phyloP scores from a whole-genome alignment of 2,113 vertebrate genomes.

The Pseudorhombus dupliciocellatus region DNA sequence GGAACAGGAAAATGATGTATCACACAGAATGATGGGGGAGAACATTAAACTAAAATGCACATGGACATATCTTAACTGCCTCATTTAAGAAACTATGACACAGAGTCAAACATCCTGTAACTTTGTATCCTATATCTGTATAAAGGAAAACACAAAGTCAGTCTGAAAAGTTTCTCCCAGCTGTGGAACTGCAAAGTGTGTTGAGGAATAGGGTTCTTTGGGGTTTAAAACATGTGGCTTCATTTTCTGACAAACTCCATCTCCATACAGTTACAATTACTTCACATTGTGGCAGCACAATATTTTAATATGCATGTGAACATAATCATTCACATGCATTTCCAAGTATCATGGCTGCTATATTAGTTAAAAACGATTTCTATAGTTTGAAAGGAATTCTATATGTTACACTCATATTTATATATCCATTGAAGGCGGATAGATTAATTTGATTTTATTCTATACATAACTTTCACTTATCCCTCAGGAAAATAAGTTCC shows the following conservation, averaged over 20 bases:
- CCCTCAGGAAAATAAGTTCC: not conserved
- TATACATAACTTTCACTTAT: not conserved
- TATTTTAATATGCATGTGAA: not conserved
- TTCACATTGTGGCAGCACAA: not conserved
- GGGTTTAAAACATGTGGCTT: not conserved
- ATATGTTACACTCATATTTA: not conserved
- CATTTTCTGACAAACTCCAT: not conserved
- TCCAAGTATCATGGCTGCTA: not conserved
- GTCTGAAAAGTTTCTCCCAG: not conserved
- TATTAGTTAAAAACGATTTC: not conserved
- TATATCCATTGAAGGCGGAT: not conserved
- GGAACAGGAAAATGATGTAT: slow-evolving; percentile 3
- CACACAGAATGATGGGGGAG: not conserved
- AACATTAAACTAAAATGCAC: slow-evolving; percentile 28
- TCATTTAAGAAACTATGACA: slow-evolving; percentile 7
- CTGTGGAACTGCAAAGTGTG: not conserved
- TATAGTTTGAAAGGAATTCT: not conserved
- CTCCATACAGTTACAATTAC: not conserved
- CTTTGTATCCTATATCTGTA: slow-evolving; percentile 24
- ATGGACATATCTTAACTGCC: not conserved
- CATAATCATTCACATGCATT: not conserved
- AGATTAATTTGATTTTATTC: not conserved
- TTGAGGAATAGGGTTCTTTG: not conserved
- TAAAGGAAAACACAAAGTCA: slow-evolving; percentile 9
- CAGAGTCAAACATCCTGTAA: not conserved